Base-by-base conservation (phyloP, 2,797 vertebrate species). In the Pygocentrus nattereri region DNA sequence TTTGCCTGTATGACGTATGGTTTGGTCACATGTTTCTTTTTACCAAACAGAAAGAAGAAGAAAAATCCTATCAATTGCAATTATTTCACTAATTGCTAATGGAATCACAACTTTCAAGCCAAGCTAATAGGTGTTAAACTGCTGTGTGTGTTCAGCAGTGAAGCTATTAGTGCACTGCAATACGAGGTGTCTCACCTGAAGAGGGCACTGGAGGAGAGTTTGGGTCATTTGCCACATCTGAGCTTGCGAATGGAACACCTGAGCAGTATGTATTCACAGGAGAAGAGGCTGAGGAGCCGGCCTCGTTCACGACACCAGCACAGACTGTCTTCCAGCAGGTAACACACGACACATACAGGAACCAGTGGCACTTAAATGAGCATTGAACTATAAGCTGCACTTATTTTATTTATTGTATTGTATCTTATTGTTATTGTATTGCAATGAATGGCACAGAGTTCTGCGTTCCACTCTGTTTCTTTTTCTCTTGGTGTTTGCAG, bases 171-270 rank as follows among this genome's bases (percentile, higher is more conserved):
- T 58, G 90, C 91, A 41, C 88, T 96, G 82, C 94, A 94, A 90
- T 88, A 86, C 0, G 94, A 96, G 74, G 92, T 96, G 3, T 91
- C 89, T 27, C 85, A 75, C 38, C 91, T 96, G 58, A 94, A 93
- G 89, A 91, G 84, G 79, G 91, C 92, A 50, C 85, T 95, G 65
- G 85, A 93, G 82, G 89, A 93, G 30, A 92, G 92, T 34, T 86
- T 95, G 34, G 86, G 91, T 70, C 91, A 93, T 78, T 85, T 94
- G 74, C 93, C 94, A 74, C 90, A 93, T 25, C 87, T 92, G 1
- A 67, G 87, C 27, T 91, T 91, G 85, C 92, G 86, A 78, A 91
- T 92, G 88, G 91, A 95, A 69, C 85, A 90, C 72, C 88, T 91
- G 68, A 86, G 85, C 52, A 87, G 83, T 70, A 90, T 86, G 68